A percentile compares a stretch with the other conserved stretches of the same genome.
Evolutionary conservation across 2,797 vertebrate genomes (phyloP).

Genomic region (Sciurus vulgaris): DNA sequence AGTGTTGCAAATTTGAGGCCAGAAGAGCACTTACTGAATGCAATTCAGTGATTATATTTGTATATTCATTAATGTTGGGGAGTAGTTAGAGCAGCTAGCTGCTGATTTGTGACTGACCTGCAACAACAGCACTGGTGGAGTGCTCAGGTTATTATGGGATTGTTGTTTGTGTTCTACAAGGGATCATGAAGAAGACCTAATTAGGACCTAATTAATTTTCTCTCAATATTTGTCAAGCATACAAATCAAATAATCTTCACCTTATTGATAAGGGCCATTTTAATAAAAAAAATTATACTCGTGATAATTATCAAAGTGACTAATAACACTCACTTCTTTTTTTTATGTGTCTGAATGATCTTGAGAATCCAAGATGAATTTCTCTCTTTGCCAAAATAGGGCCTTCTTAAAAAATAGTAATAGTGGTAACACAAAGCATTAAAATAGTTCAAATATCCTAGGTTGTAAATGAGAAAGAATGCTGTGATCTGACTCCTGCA

Average conservation of each 20-base stretch:
- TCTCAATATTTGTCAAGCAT: slow-evolving; percentile 30
- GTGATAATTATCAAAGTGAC: neutral
- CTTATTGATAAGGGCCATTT: neutral
- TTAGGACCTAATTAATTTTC: slow-evolving; percentile 43
- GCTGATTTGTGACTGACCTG: slow-evolving; percentile 29
- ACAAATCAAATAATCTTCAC: neutral
- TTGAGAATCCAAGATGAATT: neutral
- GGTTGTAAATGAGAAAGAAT: neutral
- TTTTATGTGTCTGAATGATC: neutral
- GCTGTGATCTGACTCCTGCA: neutral
- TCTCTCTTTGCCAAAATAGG: neutral
- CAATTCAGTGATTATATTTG: slow-evolving; percentile 51
- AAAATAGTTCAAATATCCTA: neutral
- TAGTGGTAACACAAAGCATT: neutral
- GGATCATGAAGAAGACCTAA: neutral
- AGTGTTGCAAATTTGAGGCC: slow-evolving; percentile 39
- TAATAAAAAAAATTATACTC: neutral
- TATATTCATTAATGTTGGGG: slow-evolving; percentile 5
- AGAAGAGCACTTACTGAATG: slow-evolving; percentile 42
- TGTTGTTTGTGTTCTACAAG: slow-evolving; percentile 42
- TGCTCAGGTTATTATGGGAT: slow-evolving; percentile 4
- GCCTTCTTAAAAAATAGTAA: neutral
- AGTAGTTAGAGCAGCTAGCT: neutral
- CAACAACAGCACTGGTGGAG: neutral
- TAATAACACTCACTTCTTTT: neutral